Percentiles rank a stretch among this genome's conserved stretches.
These are phyloP conservation scores for Pterophyllum scalare DNA, from an alignment of 2,113 vertebrate species.

Conservation along the genomic window DNA sequence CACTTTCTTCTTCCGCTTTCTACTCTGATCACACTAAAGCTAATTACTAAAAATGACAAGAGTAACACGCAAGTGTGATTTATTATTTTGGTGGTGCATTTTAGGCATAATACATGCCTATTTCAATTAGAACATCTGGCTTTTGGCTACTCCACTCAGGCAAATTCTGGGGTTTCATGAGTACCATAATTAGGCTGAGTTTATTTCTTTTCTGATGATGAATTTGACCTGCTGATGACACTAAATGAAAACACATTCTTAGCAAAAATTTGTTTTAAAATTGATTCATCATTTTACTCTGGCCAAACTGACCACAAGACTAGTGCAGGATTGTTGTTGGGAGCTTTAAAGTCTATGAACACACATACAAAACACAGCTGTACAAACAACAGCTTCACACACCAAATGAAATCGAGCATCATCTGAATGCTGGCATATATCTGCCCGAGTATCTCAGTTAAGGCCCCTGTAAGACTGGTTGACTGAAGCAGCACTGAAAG, in stretches of 20 bases:
- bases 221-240: neutral
- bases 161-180: neutral
- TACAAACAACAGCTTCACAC: neutral
- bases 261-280: neutral
- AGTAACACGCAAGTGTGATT: neutral
- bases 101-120: neutral
- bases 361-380: neutral
- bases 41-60: neutral
- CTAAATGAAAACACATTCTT: neutral
- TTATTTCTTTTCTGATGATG: neutral
- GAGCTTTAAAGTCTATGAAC: neutral
- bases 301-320: neutral
- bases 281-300: neutral
- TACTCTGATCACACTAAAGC: neutral
- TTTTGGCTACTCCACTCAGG: neutral
- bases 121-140: neutral
- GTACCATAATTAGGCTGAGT: neutral
- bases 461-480: slow-evolving; percentile 47
- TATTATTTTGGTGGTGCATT: neutral
- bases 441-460: slow-evolving; percentile 40
- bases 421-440: slow-evolving; percentile 54
- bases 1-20: neutral
- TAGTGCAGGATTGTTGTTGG: neutral
- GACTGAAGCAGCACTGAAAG: slow-evolving; percentile 64
- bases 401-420: slow-evolving; percentile 46